Evolutionary conservation across 2,797 vertebrate genomes (phyloP).

Genomic region (Coracias cyanogaster): DNA sequence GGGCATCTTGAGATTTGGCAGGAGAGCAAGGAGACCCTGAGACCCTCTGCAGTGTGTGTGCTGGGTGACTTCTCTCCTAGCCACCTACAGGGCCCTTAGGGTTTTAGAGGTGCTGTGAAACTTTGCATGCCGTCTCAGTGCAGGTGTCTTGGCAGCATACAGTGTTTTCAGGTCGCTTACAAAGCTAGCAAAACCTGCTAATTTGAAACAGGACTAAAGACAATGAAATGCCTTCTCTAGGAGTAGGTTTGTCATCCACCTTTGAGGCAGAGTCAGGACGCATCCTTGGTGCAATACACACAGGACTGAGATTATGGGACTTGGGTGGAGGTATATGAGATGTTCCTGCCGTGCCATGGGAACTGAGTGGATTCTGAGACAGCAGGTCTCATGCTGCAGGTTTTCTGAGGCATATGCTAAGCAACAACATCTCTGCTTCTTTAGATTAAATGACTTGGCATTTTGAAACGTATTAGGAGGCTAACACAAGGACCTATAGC

Average conservation of each 20-base stretch:
- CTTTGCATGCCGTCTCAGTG: neutral
- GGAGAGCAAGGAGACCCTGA: neutral
- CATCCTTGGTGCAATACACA: neutral
- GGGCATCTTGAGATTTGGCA: accelerated
- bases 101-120: neutral
- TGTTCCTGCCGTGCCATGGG: neutral
- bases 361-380: neutral
- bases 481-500: neutral
- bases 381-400: neutral
- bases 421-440: neutral
- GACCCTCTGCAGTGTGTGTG: neutral
- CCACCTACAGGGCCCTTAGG: accelerated
- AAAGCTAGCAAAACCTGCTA: neutral
- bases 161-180: neutral
- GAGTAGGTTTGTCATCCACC: neutral
- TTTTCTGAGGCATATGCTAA: neutral
- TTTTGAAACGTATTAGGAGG: neutral
- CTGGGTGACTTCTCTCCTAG: neutral
- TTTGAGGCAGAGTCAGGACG: neutral
- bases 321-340: neutral
- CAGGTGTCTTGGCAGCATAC: neutral
- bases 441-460: neutral
- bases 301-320: neutral
- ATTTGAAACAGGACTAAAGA: neutral
- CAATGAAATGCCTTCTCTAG: neutral